Conservation (phyloP, 2,113 vertebrate genomes). For the Azemiops feae region DNA sequence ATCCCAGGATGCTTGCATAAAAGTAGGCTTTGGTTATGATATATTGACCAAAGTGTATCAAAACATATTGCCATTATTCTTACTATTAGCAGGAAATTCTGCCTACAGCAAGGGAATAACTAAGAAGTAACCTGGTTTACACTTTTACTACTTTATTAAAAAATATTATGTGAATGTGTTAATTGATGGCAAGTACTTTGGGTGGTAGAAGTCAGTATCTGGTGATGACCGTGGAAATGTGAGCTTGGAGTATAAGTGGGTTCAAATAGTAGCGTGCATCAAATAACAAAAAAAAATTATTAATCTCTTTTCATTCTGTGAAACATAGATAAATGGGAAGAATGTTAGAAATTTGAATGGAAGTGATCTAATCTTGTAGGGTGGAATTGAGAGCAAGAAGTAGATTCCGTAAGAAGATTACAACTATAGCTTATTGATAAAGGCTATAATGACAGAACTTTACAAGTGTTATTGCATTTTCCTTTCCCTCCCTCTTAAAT, state of each 20-base stretch:
- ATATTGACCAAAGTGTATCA: not conserved
- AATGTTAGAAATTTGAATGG: not conserved
- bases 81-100: not conserved
- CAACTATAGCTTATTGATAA: not conserved
- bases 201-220: not conserved
- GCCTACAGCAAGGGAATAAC: not conserved
- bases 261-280: not conserved
- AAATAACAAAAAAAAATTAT: not conserved
- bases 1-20: not conserved
- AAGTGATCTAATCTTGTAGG: not conserved
- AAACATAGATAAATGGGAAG: not conserved
- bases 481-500: not conserved
- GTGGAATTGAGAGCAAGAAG: not conserved
- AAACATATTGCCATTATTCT: not conserved
- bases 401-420: not conserved
- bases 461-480: not conserved
- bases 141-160: not conserved
- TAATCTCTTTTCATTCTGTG: not conserved
- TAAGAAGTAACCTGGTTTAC: not conserved
- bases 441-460: not conserved
- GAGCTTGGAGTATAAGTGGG: not conserved
- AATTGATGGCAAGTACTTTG: not conserved
- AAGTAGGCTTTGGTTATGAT: not conserved
- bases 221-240: not conserved
- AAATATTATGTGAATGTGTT: not conserved